phyloP scores from a whole-genome alignment of 2,888 invertebrate species.

The Vesta saturnalis region DNA sequence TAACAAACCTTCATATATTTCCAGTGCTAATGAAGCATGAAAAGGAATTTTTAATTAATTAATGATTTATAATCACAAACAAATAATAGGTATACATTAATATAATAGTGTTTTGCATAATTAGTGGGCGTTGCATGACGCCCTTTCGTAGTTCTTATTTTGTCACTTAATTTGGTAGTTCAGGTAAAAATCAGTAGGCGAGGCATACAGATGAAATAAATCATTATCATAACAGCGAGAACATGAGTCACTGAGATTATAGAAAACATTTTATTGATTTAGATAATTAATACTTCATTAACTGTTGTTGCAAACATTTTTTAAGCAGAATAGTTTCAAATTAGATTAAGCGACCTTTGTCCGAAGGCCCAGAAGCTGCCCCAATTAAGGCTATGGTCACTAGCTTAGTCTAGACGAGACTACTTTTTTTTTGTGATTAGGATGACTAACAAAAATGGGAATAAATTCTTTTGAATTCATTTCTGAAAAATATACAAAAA shows the following conservation, averaged over 20 bases:
- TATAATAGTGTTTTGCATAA: not conserved
- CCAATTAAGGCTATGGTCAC: too few species aligned
- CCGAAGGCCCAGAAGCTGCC: too few species aligned
- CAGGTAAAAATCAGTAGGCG: constrained; percentile 9
- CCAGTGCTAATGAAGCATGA: constrained; percentile 75
- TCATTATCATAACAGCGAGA: not conserved
- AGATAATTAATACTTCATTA: not conserved
- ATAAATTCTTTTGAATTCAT: too few species aligned
- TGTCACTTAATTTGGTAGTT: constrained; percentile 9
- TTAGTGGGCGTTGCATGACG: too few species aligned
- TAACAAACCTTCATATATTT: constrained; percentile 81
- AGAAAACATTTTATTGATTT: too few species aligned
- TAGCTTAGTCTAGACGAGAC: too few species aligned
- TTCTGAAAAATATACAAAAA: too few species aligned
- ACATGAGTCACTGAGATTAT: constrained; percentile 2
- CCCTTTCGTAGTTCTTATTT: not conserved
- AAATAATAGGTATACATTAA: not conserved
- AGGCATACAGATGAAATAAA: not conserved
- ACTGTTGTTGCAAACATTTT: too few species aligned
- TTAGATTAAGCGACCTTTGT: too few species aligned
- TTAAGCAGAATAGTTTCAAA: too few species aligned
- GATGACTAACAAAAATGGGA: too few species aligned
- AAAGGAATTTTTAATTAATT: constrained; percentile 48
- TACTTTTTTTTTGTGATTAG: too few species aligned
- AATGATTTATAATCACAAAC: not conserved